A percentile compares a stretch with the other conserved stretches of the same genome.
These are phyloP conservation scores for Anthoscopus minutus DNA, from an alignment of 2,113 vertebrate species.

Conservation along the genomic window DNA sequence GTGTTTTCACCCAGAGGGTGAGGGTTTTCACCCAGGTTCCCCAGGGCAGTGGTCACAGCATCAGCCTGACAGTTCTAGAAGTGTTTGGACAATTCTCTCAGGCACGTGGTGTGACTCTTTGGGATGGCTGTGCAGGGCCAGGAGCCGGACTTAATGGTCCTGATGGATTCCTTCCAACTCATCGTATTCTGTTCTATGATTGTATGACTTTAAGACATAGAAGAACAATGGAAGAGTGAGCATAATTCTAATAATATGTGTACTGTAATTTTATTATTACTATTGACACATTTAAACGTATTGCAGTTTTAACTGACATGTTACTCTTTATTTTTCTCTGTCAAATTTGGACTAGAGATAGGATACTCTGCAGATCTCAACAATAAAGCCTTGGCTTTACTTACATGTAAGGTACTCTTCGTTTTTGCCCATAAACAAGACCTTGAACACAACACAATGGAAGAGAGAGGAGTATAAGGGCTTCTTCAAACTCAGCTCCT, in stretches of 20 bases:
- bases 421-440: not conserved
- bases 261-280: not conserved
- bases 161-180: not conserved
- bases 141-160: not conserved
- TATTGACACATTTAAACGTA: not conserved
- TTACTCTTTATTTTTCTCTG: not conserved
- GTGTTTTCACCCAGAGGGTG: not conserved
- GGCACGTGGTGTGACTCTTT: not conserved
- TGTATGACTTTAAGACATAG: not conserved
- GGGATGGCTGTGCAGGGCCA: not conserved
- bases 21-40: too few species aligned
- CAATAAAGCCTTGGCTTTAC: not conserved
- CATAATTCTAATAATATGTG: not conserved
- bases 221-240: not conserved
- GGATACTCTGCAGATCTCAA: not conserved
- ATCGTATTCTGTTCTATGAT: not conserved
- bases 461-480: not conserved
- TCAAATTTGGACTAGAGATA: not conserved
- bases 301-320: not conserved
- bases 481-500: not conserved
- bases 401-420: not conserved
- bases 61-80: not conserved
- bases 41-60: not conserved
- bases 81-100: not conserved
- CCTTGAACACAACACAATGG: not conserved